Evolutionary conservation across 35 echinoderm and acorn worm species (phyloP), one percentile per base, ranked within the genome.

Genomic region (Ptychodera flava): DNA sequence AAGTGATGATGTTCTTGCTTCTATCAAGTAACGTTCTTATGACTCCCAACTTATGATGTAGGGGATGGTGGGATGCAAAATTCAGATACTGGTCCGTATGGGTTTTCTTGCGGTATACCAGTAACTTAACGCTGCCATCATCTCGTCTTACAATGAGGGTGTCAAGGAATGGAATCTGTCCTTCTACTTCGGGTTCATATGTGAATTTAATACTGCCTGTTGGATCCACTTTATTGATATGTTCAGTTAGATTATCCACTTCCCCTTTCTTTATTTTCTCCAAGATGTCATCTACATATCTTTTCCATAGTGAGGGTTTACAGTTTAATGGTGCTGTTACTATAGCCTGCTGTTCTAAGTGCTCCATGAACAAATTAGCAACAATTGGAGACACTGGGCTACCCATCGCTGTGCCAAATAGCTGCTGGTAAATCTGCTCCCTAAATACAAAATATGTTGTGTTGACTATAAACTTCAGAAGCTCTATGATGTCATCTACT

Each of bases 231-330:
- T 81, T 82, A 64, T 89, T 89, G 0, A 89, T 36, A 33, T 84
- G 88, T 29, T 89, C 81, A 15, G 81, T 84, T 16, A 83, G 38
- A 76, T 77, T 35, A 27, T 77, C 79, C 22, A 80, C 82, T 28
- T 33, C 81, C 36, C 36, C 81, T 84, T 31, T 82, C 38, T 77
- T 79, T 89, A 29, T n/a, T n/a, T n/a, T n/a, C n/a, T 82, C 88
- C 29, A 89, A 33, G n/a, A 89, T 64, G 81, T 84, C 88, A 52
- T 89, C 80, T n/a, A 84, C 81, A 30, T 89, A 89, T 89, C 88
- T 83, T 76, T 83, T 89, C 81, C 88, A 89, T 28, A 89, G 28
- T n/a, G n/a, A n/a, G n/a, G n/a, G n/a, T n/a, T n/a, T n/a, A n/a
- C n/a, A n/a, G n/a, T n/a, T n/a, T n/a, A n/a, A n/a, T n/a, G n/a